Conservation (phyloP, 2,113 vertebrate genomes). For the Neogobius melanostomus region DNA sequence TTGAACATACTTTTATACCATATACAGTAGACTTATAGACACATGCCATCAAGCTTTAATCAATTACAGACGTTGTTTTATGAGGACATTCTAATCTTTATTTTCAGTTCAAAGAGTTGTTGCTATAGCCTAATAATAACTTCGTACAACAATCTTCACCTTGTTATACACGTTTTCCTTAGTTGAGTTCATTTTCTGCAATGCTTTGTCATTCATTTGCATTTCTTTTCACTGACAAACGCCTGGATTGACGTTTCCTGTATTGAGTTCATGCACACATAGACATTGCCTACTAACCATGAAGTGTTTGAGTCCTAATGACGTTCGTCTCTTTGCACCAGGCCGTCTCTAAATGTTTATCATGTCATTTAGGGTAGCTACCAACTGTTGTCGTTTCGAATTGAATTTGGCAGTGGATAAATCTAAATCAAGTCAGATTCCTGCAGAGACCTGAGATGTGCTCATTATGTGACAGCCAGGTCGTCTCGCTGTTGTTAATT, state of each 20-base stretch:
- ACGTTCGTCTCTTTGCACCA: not conserved
- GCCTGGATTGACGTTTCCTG: not conserved
- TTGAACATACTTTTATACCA: too few relatives aligned
- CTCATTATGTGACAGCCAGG: conserved; percentile 18
- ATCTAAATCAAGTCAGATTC: conserved; percentile 14
- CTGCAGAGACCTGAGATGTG: not conserved
- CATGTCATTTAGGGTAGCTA: not conserved
- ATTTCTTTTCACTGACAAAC: too few relatives aligned
- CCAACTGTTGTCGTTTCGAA: conserved; percentile 8
- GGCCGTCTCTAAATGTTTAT: not conserved
- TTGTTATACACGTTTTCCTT: too few relatives aligned
- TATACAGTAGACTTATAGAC: too few relatives aligned
- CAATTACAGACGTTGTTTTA: too few relatives aligned
- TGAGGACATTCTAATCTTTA: too few relatives aligned
- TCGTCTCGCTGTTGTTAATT: conserved; percentile 38
- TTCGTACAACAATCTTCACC: too few relatives aligned
- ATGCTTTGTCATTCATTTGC: too few relatives aligned
- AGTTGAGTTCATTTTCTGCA: too few relatives aligned
- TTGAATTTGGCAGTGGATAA: conserved; percentile 11
- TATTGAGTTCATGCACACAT: not conserved
- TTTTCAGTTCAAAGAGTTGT: too few relatives aligned
- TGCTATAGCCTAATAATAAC: too few relatives aligned
- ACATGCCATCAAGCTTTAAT: too few relatives aligned
- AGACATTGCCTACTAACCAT: not conserved
- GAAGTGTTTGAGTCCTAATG: not conserved